Conservation (phyloP, 2,888 invertebrate species). For the Cheilosia soror region DNA sequence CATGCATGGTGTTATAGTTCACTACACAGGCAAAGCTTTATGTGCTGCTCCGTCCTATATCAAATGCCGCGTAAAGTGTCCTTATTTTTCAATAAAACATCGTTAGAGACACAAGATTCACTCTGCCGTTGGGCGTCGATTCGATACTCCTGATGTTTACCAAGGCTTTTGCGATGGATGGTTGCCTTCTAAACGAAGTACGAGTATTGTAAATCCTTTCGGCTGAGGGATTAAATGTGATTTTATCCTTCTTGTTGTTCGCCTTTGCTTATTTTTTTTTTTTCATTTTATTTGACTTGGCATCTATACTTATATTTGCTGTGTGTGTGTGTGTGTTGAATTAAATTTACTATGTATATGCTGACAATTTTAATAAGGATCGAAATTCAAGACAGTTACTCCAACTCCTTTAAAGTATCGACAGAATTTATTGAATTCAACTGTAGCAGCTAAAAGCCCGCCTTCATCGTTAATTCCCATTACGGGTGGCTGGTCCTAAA, state of each 20-base stretch:
- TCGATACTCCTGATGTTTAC: constrained; percentile 59
- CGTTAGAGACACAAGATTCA: constrained; percentile 67
- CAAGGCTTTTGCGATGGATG: constrained; percentile 57
- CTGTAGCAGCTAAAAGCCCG: not conserved
- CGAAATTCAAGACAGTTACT: not conserved
- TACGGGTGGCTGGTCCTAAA: constrained; percentile 32
- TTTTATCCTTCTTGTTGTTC: constrained; percentile 44
- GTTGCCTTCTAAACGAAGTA: constrained; percentile 47
- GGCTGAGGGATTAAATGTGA: constrained; percentile 53
- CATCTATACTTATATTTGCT: constrained; percentile 12
- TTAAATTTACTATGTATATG: constrained; percentile 12
- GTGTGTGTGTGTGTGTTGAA: not conserved
- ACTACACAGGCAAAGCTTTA: constrained; percentile 1
- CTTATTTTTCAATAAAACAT: constrained; percentile 74
- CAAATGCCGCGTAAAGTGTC: constrained; percentile 65
- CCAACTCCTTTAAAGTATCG: not conserved
- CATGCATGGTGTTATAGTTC: constrained; percentile 51
- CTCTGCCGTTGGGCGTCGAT: constrained; percentile 23
- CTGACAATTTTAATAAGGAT: constrained; percentile 21
- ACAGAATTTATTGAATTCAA: constrained; percentile 4
- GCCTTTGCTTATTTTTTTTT: constrained; percentile 13
- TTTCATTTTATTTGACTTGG: constrained; percentile 19
- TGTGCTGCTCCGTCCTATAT: constrained; percentile 1
- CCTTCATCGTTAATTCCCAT: not conserved
- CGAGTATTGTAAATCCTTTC: constrained; percentile 38